Base-by-base conservation (phyloP, 1,140 invertebrate species). In the Sycophaga agraensis region DNA sequence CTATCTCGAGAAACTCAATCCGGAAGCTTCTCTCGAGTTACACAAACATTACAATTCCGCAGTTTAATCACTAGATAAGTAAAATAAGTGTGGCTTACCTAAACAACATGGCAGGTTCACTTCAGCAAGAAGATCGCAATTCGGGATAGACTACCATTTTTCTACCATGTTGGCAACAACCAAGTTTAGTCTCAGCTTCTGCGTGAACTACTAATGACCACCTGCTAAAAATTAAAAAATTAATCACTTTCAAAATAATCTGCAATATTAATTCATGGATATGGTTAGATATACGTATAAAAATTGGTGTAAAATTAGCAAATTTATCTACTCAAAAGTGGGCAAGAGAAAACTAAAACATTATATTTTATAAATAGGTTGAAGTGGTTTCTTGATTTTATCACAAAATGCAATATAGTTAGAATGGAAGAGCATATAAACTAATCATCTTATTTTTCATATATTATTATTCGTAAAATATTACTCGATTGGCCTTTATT, bases 81-180 rank as follows among this genome's bases (percentile, higher is more conserved):
- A 58, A 48, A 28, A 49, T 19, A n/a, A n/a, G 16, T n/a, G 11
- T 26, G 9, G 12, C 51, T 75, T 73, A 79, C 79, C 79, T 81
- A 77, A 74, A 78, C 72, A 79, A 80, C 79, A 81, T 81, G 71
- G 78, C 74, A 78, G 69, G 68, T 58, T 72, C 66, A 71, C 75
- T 71, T 80, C 70, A 74, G 69, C 72, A 73, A 66, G 68, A 81
- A 76, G 71, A 80, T 65, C 58, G 66, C 70, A 63, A 71, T 69
- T 70, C 65, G 64, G 71, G 63, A 64, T 69, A 68, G 64, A 70
- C 71, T 80, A 81, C 71, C 28, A 31, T 31, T 75, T 75, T 60
- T 66, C 65, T 62, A 73, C 66, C 78, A 81, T 79, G 64, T 66
- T 72, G 72, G 63, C 70, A 70, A 73, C 69, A 74, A 70, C 71